A percentile compares a stretch with the other conserved stretches of the same genome.
Conservation (phyloP, 2,888 invertebrate genomes). For the Adelognathus sp. region DNA sequence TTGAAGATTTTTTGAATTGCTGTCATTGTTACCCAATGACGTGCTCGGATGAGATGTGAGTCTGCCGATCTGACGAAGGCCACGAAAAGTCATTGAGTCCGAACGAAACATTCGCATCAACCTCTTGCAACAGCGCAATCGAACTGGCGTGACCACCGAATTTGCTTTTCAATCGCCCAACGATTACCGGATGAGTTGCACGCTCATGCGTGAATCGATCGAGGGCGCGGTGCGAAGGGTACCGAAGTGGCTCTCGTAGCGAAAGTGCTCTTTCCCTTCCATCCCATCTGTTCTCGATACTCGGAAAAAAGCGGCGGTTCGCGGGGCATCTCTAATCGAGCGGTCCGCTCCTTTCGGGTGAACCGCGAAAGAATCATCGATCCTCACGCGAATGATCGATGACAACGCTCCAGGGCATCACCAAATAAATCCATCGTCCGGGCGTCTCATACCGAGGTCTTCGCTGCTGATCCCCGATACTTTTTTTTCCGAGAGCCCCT, state of each 20-base stretch:
- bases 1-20: too few relatives aligned
- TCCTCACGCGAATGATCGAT: conserved; percentile 42
- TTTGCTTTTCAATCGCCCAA: background rate
- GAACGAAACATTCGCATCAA: background rate
- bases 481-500: conserved; percentile 59
- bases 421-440: conserved; percentile 37
- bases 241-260: conserved; percentile 12
- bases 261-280: conserved; percentile 2
- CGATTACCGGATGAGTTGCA: conserved; percentile 5
- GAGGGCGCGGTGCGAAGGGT: background rate
- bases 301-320: background rate
- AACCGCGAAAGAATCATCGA: conserved; percentile 32
- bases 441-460: background rate
- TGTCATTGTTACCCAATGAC: too few relatives aligned
- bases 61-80: too few relatives aligned
- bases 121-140: background rate
- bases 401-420: conserved; percentile 15
- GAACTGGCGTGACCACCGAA: background rate
- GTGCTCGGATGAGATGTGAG: too few relatives aligned
- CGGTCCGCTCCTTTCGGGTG: background rate
- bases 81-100: too few relatives aligned
- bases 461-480: conserved; percentile 23
- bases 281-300: conserved; percentile 24
- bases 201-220: background rate
- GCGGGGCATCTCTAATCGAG: background rate